Conservation (phyloP, 2,113 vertebrate genomes). For the Channa maculata region DNA sequence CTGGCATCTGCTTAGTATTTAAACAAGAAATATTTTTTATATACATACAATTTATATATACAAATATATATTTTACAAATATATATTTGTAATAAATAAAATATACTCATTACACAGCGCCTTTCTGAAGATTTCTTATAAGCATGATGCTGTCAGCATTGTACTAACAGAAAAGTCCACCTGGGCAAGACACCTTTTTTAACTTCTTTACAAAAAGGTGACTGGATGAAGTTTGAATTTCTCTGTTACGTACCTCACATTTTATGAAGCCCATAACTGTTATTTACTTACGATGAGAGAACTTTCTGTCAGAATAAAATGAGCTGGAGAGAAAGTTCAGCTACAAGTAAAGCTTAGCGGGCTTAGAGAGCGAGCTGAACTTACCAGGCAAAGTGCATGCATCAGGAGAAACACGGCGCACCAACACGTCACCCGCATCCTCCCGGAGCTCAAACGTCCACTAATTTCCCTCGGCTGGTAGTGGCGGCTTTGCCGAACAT, state of each 20-base stretch:
- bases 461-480: slow-evolving; percentile 86
- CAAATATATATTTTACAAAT: too few species aligned
- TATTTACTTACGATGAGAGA: too few species aligned
- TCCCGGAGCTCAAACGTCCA: slow-evolving; percentile 93
- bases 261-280: too few species aligned
- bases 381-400: slow-evolving; percentile 93
- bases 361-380: slow-evolving; percentile 64
- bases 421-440: slow-evolving; percentile 94
- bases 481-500: slow-evolving; percentile 90
- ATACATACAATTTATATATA: too few species aligned
- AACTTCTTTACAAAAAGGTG: background rate
- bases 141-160: too few species aligned
- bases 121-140: too few species aligned
- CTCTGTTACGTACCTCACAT: background rate
- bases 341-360: background rate
- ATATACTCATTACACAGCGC: too few species aligned
- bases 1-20: background rate
- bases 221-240: background rate
- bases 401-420: slow-evolving; percentile 93
- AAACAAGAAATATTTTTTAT: background rate
- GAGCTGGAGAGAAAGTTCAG: slow-evolving; percentile 12
- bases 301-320: background rate
- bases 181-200: background rate
- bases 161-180: background rate
- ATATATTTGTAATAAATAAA: too few species aligned